phyloP scores from a whole-genome alignment of 53 echinoderm and acorn worm species.

The Zoroaster sp. region DNA sequence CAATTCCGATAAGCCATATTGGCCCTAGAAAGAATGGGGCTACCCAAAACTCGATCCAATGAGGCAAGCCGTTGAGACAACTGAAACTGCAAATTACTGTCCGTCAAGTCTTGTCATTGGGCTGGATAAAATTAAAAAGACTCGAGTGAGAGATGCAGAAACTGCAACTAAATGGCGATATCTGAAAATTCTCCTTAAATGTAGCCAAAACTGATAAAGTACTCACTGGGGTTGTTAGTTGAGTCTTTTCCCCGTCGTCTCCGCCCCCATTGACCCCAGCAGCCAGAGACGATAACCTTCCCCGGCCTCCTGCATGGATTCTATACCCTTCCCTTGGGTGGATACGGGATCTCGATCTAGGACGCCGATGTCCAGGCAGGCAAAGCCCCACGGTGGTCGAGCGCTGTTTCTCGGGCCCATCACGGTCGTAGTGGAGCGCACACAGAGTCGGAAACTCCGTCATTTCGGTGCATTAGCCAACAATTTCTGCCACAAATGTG shows the following conservation, averaged over 20 bases:
- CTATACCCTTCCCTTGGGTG: not conserved
- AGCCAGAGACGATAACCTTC: not conserved
- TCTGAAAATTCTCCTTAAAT: not conserved
- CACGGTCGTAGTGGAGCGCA: slow-evolving; percentile 44
- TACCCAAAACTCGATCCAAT: too few species aligned
- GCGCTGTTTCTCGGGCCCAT: not conserved
- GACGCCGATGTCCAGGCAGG: not conserved
- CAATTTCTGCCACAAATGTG: not conserved
- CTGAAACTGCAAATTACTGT: too few species aligned
- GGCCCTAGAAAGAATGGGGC: too few species aligned
- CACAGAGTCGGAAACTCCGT: slow-evolving; percentile 63
- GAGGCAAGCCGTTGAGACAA: too few species aligned
- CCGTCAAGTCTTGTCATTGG: too few species aligned
- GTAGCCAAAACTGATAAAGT: not conserved
- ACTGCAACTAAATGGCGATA: too few species aligned
- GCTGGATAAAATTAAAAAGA: too few species aligned
- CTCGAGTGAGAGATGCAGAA: too few species aligned
- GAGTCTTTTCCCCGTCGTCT: not conserved
- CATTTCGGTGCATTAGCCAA: slow-evolving; percentile 12
- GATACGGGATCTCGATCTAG: slow-evolving; percentile 20
- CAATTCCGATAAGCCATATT: too few species aligned
- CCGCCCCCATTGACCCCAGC: slow-evolving; percentile 1
- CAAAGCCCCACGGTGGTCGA: not conserved
- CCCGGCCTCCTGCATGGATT: not conserved
- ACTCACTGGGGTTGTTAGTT: slow-evolving; percentile 44